Base-by-base conservation (phyloP, 2,888 invertebrate species). In the Tortricodes alternella region DNA sequence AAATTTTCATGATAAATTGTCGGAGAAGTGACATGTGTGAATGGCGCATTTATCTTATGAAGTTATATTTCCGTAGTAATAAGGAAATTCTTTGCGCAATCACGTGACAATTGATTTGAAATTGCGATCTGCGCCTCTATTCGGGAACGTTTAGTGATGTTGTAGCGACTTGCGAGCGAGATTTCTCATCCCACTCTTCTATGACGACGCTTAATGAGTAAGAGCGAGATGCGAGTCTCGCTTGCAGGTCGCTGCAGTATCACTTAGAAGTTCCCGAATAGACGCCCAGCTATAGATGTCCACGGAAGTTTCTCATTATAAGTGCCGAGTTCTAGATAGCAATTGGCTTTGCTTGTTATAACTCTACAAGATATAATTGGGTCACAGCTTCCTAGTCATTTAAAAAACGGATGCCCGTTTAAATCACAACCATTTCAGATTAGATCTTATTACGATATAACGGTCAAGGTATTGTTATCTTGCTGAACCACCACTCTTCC, bases 1-100 rank as follows among this genome's bases (percentile, higher is more conserved):
- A 66, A 70, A 68, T 65, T 64, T 68, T 68, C 53, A 57, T 53
- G 67, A 70, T 66, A 69, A 70, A 66, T 70, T 63, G 68, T 66
- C 59, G 53, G 61, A 62, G 66, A 61, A 62, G 67, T 61, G 61
- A 39, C 58, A 57, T 52, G 46, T 63, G 53, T 53, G 62, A 67
- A 51, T 52, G 60, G 48, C 51, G 51, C 51, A 58, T 64, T 60
- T 66, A 65, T 60, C 59, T 62, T 67, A 52, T 63, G 57, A 64
- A 61, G 61, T 61, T 48, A 55, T 55, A 44, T 56, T 56, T 56
- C 56, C 50, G 37, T 27, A 18, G 44, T 38, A 56, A 56, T 56
- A 32, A 56, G 50, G 56, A 56, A 56, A 56, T 44, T 56, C 23
- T 56, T 50, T 23, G 29, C 34, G 46, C 18, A 48, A 50, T 50